Conservation (phyloP, 2,888 invertebrate genomes). For the Phortica magna region DNA sequence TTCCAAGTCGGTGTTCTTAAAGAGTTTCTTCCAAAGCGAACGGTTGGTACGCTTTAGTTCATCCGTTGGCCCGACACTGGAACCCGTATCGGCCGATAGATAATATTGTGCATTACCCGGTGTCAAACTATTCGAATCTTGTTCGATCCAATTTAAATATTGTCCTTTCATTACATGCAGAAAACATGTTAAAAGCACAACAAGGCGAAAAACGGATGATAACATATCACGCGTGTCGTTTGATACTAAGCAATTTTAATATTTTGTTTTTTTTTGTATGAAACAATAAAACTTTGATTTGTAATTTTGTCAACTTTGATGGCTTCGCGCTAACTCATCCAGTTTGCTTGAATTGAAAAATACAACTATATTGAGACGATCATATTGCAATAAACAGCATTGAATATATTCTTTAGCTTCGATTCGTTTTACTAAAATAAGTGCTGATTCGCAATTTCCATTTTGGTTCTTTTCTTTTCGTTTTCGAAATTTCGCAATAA, state of each 20-base stretch:
- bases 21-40: conserved; percentile 58
- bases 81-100: conserved; percentile 61
- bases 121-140: conserved; percentile 30
- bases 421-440: background rate
- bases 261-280: background rate
- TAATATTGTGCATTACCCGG: conserved; percentile 62
- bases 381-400: conserved; percentile 46
- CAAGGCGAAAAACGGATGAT: background rate
- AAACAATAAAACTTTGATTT: too few relatives aligned
- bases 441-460: background rate
- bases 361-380: conserved; percentile 54
- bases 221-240: background rate
- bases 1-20: conserved; percentile 42
- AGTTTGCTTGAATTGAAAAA: conserved; percentile 49
- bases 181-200: conserved; percentile 4
- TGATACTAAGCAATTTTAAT: background rate
- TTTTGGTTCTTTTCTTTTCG: background rate
- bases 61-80: conserved; percentile 54
- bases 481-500: conserved; percentile 21
- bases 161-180: background rate
- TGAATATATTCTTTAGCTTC: conserved; percentile 21
- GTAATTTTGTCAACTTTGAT: background rate
- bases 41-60: conserved; percentile 62
- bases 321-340: conserved; percentile 26
- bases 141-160: background rate